Evolutionary conservation across 2,888 invertebrate genomes (phyloP).

Genomic region (Pyrocoelia pectoralis): DNA sequence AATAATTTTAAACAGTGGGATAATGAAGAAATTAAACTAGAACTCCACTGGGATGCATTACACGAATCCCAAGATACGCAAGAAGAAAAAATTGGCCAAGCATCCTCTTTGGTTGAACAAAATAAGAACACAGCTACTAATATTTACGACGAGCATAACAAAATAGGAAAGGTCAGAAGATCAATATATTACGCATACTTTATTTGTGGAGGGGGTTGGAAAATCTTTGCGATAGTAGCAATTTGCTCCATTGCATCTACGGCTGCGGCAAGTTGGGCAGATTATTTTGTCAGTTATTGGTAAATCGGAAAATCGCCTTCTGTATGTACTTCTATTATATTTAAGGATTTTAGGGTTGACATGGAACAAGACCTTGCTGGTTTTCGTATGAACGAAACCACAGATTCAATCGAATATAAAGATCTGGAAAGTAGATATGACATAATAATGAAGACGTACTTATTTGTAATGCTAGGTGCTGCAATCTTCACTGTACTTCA

Average conservation of each 20-base stretch:
- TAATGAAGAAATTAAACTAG: background rate
- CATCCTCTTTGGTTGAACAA: background rate
- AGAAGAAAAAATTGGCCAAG: background rate
- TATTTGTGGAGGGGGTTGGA: conserved; percentile 45
- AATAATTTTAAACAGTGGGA: conserved; percentile 9
- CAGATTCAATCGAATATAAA: conserved; percentile 28
- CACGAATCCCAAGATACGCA: background rate
- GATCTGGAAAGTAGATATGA: conserved; percentile 11
- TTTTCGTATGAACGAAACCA: conserved; percentile 19
- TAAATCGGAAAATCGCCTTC: conserved; percentile 28
- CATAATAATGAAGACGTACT: conserved; percentile 43
- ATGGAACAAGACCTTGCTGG: conserved; percentile 33
- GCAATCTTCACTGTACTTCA: conserved; percentile 44
- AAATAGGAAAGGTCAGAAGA: conserved; percentile 45
- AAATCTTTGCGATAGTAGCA: conserved; percentile 40
- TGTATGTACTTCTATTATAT: background rate
- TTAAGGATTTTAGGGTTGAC: conserved; percentile 35
- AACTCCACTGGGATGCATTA: background rate
- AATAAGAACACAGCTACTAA: conserved; percentile 31
- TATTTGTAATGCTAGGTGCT: conserved; percentile 43
- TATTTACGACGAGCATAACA: conserved; percentile 45
- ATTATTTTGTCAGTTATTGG: conserved; percentile 47
- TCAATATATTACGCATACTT: conserved; percentile 47
- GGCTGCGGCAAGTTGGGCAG: conserved; percentile 39
- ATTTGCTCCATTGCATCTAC: conserved; percentile 44